Conservation (phyloP, 1,140 invertebrate genomes). For the Melanaphis sacchari region DNA sequence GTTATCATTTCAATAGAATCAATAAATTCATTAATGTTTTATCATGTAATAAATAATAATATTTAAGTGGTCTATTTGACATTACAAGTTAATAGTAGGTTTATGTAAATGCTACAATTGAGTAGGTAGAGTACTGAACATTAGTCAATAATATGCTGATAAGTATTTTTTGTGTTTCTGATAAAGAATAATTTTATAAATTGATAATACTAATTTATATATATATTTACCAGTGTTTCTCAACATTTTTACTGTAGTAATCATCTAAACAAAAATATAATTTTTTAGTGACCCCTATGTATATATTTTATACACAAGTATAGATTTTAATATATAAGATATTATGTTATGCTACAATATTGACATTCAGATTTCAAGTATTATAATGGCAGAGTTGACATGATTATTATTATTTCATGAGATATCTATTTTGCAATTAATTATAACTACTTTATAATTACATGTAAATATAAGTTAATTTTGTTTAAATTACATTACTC, state of each 20-base stretch:
- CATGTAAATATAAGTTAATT: not conserved
- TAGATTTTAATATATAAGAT: not conserved
- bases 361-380: not conserved
- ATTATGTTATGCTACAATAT: not conserved
- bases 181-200: constrained; percentile 4
- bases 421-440: not conserved
- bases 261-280: not conserved
- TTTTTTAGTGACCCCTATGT: not conserved
- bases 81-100: not conserved
- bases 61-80: not conserved
- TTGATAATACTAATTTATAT: not conserved
- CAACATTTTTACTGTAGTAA: not conserved
- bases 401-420: not conserved
- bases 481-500: constrained; percentile 6
- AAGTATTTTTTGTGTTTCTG: constrained; percentile 4
- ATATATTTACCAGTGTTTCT: not conserved
- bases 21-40: not conserved
- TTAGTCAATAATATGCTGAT: not conserved
- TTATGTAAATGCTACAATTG: no score
- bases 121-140: not conserved
- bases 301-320: not conserved
- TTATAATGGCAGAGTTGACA: not conserved
- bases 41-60: not conserved
- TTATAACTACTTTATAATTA: not conserved
- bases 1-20: not conserved